These are phyloP conservation scores for Pterocles burchelli DNA, from an alignment of 2,113 vertebrate genomes.

Conservation along the genomic window DNA sequence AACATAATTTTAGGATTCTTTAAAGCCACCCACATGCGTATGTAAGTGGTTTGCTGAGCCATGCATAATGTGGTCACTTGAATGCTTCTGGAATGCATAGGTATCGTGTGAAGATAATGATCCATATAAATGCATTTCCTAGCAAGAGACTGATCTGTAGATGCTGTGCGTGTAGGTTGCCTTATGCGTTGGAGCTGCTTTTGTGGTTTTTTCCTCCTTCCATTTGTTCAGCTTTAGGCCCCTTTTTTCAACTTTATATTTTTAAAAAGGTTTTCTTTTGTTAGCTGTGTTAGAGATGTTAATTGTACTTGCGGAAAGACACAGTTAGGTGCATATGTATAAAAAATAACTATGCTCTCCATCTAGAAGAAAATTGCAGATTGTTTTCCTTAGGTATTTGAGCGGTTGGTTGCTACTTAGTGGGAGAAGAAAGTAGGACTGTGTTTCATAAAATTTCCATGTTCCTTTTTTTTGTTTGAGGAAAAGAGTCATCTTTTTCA, in stretches of 20 bases:
- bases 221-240: neutral
- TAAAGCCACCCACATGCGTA: neutral
- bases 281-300: slow-evolving; percentile 12
- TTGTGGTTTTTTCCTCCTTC: neutral
- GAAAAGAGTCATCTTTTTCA: neutral
- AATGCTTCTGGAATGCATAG: slow-evolving; percentile 22
- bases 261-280: slow-evolving; percentile 40
- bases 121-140: slow-evolving; percentile 32
- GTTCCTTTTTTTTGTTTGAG: neutral
- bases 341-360: slow-evolving; percentile 2
- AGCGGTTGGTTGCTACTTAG: slow-evolving; percentile 8
- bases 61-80: neutral
- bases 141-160: slow-evolving; percentile 17
- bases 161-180: neutral
- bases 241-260: neutral
- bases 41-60: slow-evolving; percentile 10
- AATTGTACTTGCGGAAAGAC: slow-evolving; percentile 50
- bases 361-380: slow-evolving; percentile 24
- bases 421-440: slow-evolving; percentile 12
- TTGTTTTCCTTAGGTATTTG: slow-evolving; percentile 1
- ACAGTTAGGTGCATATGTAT: neutral
- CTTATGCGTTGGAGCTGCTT: neutral
- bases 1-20: slow-evolving; percentile 26
- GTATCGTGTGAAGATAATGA: slow-evolving; percentile 44
- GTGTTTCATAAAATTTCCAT: neutral